Base-by-base conservation (phyloP, 2,888 invertebrate genomes). In the Allophyes oxyacanthae region DNA sequence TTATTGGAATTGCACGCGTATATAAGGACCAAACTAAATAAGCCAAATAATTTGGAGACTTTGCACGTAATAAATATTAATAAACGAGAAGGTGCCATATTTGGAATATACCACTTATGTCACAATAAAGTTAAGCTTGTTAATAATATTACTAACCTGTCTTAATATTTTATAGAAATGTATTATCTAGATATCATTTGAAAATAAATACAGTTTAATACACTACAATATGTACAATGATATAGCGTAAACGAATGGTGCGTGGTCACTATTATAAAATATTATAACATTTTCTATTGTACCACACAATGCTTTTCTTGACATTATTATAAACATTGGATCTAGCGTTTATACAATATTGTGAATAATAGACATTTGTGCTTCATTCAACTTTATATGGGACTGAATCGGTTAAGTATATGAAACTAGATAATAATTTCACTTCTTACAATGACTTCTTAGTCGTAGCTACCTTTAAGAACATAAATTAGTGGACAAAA, bases 281-380 rank as follows among this genome's bases (percentile, higher is more conserved):
- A 56, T 14, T 34, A 49, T 25, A 33, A 13, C 6, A 41, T 33
- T 48, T 6, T 33, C 32, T 42, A 26, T 42, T 41, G 32, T n/a
- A 45, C 7, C 10, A 34, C 20, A 49, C 43, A 46, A 63, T 48
- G 40, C 20, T 14, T 44, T 15, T 37, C 33, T 40, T 25, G 43
- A 30, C 28, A 36, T 33, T 48, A 44, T 48, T 44, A 37, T 66
- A 66, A 59, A 59, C 53, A 59, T 33, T 40, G 28, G 37, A 66
- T 36, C 33, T 13, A 37, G 14, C 42, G 41, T 64, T 64, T 64
- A 44, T 6, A 7, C 11, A n/a, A 44, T 40, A n/a, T 32, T 4
- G n/a, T 14, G 33, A 14, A 30, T 51, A 37, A 14, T 41, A 30
- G 50, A 45, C 32, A 10, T 37, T 46, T 44, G 45, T 40, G 11